A percentile compares a stretch with the other conserved stretches of the same genome.
Evolutionary conservation across 2,888 invertebrate species (phyloP).

Genomic region (Globia sparganii): DNA sequence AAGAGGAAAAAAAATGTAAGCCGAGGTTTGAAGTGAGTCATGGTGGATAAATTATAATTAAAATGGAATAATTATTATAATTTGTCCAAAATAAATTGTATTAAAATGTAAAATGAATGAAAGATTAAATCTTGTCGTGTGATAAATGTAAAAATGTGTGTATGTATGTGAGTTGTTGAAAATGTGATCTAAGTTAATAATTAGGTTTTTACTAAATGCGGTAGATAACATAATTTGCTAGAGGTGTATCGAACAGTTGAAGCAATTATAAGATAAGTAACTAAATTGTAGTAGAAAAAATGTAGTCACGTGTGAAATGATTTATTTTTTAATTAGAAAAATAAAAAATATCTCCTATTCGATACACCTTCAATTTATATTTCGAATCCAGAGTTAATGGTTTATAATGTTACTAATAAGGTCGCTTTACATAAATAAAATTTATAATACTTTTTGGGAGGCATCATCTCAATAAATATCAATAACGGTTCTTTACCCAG

Average conservation of each 20-base stretch:
- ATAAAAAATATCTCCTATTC: constrained; percentile 21
- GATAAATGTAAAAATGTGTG: constrained; percentile 79
- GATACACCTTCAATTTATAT: constrained; percentile 49
- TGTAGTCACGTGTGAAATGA: constrained; percentile 33
- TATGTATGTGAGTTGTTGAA: constrained; percentile 78
- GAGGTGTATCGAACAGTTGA: constrained; percentile 53
- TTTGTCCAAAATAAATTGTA: constrained; percentile 45
- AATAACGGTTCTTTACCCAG: constrained; percentile 22
- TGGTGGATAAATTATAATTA: constrained; percentile 36
- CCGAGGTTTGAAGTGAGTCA: neutral
- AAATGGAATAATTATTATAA: constrained; percentile 4
- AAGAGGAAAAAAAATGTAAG: constrained; percentile 64
- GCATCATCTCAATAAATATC: constrained; percentile 61
- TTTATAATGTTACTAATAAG: constrained; percentile 65
- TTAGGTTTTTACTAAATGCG: constrained; percentile 73
- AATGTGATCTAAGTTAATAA: constrained; percentile 85
- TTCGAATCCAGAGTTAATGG: constrained; percentile 53
- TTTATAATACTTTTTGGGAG: constrained; percentile 66
- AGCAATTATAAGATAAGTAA: constrained; percentile 13
- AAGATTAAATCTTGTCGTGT: constrained; percentile 78
- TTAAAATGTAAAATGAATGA: constrained; percentile 53
- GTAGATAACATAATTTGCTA: constrained; percentile 49
- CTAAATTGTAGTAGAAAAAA: constrained; percentile 32
- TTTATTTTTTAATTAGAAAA: constrained; percentile 22
- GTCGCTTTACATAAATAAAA: constrained; percentile 63